A percentile compares a stretch with the other conserved stretches of the same genome.
These are phyloP conservation scores for Sceloporus undulatus DNA, from an alignment of 2,113 vertebrate genomes.

Conservation along the genomic window DNA sequence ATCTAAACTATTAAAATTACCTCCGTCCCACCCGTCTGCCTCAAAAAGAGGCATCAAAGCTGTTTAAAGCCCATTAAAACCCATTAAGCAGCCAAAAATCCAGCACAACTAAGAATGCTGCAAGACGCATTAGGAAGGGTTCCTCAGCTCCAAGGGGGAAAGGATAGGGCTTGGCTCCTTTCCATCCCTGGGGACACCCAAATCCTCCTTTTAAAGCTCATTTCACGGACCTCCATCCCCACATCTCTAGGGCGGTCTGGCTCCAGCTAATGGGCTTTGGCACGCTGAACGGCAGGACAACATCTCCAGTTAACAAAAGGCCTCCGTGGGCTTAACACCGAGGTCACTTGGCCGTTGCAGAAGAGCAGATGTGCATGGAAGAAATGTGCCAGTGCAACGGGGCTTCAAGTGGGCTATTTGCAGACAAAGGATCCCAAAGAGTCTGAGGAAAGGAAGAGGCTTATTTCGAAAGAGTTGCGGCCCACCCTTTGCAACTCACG, in stretches of 20 bases:
- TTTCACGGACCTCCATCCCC: neutral
- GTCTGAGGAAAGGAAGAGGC: slow-evolving; percentile 57
- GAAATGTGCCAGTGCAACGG: neutral
- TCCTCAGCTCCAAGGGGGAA: no score
- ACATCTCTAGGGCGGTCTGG: neutral
- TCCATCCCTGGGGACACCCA: neutral
- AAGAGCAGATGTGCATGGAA: neutral
- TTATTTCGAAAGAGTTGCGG: neutral
- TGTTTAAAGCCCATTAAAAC: neutral
- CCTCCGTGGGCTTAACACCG: no score
- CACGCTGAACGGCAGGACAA: neutral
- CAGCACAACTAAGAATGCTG: neutral
- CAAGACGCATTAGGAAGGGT: neutral
- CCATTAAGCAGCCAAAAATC: neutral
- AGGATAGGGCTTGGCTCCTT: neutral
- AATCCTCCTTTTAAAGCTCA: neutral
- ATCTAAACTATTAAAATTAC: neutral
- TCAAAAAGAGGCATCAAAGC: neutral
- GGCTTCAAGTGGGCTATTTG: neutral
- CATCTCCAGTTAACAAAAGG: neutral
- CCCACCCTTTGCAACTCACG: neutral
- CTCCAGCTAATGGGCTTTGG: neutral
- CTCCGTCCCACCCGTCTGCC: neutral
- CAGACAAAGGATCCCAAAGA: slow-evolving; percentile 13
- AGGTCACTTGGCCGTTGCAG: neutral